phyloP scores from a whole-genome alignment of 1,140 invertebrate genomes.

The Drosophila burlai region DNA sequence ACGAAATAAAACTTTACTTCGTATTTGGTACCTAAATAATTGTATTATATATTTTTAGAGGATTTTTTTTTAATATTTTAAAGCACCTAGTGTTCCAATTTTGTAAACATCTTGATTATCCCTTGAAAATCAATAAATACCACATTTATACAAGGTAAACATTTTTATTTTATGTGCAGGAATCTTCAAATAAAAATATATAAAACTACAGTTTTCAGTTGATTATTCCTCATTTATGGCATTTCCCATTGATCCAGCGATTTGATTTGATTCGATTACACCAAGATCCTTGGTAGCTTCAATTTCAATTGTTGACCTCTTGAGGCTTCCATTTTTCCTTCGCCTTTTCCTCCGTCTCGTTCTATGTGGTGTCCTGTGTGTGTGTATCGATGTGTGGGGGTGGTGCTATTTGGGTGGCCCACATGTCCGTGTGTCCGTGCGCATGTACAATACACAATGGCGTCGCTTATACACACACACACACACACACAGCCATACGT shows the following conservation, averaged over 20 bases:
- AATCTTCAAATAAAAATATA: neutral
- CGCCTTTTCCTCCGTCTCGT: neutral
- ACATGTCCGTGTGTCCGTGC: slow-evolving; percentile 33
- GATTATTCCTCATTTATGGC: neutral
- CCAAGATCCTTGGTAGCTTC: neutral
- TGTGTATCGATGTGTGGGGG: slow-evolving; percentile 39
- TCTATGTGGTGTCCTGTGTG: slow-evolving; percentile 7
- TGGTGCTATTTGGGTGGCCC: slow-evolving; percentile 5
- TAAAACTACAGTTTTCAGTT: neutral
- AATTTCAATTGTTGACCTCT: slow-evolving; percentile 23
- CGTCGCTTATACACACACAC: slow-evolving; percentile 38
- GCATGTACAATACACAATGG: slow-evolving; percentile 73
- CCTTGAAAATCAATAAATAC: neutral
- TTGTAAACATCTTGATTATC: neutral
- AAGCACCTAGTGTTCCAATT: neutral
- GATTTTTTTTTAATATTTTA: too few species aligned
- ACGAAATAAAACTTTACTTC: too few species aligned
- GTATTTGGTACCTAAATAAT: too few species aligned
- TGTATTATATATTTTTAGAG: too few species aligned
- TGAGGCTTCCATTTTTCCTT: slow-evolving; percentile 5
- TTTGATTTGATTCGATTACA: neutral
- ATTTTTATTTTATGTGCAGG: neutral
- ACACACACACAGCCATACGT: neutral
- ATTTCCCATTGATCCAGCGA: neutral
- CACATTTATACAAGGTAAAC: neutral